phyloP scores from a whole-genome alignment of 2,888 invertebrate genomes.

The Callyntrura sp. region DNA sequence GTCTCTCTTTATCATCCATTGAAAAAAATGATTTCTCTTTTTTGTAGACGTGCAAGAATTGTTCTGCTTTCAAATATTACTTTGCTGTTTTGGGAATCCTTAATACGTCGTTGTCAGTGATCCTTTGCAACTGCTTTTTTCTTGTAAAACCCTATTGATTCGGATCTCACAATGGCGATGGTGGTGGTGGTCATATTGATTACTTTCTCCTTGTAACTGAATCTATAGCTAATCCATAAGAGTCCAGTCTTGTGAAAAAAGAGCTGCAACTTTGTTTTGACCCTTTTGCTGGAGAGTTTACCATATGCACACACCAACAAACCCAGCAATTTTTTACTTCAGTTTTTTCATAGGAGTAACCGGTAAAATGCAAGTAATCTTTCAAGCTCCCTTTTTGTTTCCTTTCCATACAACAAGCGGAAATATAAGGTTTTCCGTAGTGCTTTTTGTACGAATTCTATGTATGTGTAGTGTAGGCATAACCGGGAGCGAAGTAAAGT shows the following conservation, averaged over 20 bases:
- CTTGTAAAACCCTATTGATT: conserved; percentile 40
- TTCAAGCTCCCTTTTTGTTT: not conserved
- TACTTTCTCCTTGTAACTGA: conserved; percentile 24
- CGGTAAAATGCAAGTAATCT: conserved; percentile 8
- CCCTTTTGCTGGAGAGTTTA: not conserved
- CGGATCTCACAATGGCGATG: too few relatives aligned
- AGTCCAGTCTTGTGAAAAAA: not conserved
- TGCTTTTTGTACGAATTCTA: not conserved
- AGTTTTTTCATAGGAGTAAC: not conserved
- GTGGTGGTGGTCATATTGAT: conserved; percentile 34
- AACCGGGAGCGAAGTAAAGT: not conserved
- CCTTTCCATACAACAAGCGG: not conserved
- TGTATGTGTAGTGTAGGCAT: not conserved
- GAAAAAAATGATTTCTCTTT: not conserved
- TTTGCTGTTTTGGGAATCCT: not conserved
- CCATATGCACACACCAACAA: conserved; percentile 1
- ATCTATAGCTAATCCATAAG: conserved; percentile 25
- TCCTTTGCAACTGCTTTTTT: not conserved
- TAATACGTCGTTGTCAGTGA: not conserved
- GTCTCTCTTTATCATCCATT: not conserved
- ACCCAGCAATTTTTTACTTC: not conserved
- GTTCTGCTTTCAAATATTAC: too few relatives aligned
- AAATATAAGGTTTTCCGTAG: conserved; percentile 2
- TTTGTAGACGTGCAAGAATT: not conserved
- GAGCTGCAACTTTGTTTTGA: not conserved